Percentiles rank a stretch among this genome's conserved stretches.
phyloP scores from a whole-genome alignment of 2,888 invertebrate species.

The Nomada flava region DNA sequence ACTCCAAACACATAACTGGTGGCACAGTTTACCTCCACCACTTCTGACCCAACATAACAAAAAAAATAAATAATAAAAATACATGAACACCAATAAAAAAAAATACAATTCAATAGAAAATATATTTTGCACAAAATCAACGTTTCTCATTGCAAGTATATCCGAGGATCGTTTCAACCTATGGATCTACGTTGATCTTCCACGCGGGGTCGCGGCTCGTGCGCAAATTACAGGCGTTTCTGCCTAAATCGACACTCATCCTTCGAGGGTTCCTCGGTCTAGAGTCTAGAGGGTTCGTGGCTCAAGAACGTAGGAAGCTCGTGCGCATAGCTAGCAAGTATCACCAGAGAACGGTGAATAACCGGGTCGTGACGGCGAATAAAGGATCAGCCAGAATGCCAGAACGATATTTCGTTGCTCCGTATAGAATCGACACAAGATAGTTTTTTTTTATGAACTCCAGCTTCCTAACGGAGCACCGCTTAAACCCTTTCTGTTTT shows the following conservation, averaged over 20 bases:
- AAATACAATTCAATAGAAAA: too few relatives aligned
- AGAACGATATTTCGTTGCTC: conserved; percentile 55
- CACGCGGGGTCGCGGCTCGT: not conserved
- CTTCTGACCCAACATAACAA: too few relatives aligned
- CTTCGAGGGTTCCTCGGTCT: conserved; percentile 37
- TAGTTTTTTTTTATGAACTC: conserved; percentile 5
- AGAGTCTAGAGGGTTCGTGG: conserved; percentile 21
- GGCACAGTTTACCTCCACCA: too few relatives aligned
- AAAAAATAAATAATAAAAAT: too few relatives aligned
- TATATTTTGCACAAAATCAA: too few relatives aligned
- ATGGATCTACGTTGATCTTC: not conserved
- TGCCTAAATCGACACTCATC: conserved; percentile 61
- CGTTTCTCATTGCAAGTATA: not conserved
- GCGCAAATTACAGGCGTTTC: conserved; percentile 47
- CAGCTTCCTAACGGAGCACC: conserved; percentile 25
- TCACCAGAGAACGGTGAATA: conserved; percentile 45
- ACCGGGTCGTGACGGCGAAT: conserved; percentile 53
- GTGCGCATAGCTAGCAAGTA: conserved; percentile 38
- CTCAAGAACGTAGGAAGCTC: conserved; percentile 47
- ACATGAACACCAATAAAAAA: too few relatives aligned
- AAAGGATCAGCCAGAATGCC: conserved; percentile 58
- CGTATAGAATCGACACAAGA: conserved; percentile 39
- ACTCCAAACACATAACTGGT: too few relatives aligned
- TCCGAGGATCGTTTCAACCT: conserved; percentile 10
- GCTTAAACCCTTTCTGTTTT: conserved; percentile 51